These are phyloP conservation scores for Lasius platythorax DNA, from an alignment of 2,888 invertebrate species.

Conservation along the genomic window DNA sequence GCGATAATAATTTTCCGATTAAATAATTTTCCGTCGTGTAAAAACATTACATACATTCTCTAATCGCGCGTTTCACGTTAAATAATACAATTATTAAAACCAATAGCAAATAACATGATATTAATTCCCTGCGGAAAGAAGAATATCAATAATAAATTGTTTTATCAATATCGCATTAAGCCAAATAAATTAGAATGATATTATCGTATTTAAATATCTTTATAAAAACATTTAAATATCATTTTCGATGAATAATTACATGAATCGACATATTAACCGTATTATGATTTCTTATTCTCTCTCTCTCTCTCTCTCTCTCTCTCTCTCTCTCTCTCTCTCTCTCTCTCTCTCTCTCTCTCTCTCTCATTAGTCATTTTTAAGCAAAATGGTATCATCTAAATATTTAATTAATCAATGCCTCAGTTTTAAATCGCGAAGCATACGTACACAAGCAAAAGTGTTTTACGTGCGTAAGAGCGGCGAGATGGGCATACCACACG, in stretches of 20 bases:
- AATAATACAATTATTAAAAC: not conserved
- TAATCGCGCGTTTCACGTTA: not conserved
- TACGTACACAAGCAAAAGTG: not conserved
- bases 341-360: not conserved
- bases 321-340: not conserved
- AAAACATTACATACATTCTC: not conserved
- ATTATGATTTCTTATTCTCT: not conserved
- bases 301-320: not conserved
- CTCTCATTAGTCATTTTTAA: not conserved
- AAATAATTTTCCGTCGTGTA: not conserved
- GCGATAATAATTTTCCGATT: not conserved
- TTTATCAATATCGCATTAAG: not conserved
- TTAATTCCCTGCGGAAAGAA: not conserved
- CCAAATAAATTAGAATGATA: not conserved
- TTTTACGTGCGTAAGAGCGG: conserved; percentile 2
- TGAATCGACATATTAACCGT: not conserved
- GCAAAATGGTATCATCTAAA: not conserved
- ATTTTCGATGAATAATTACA: not conserved
- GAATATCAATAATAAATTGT: not conserved
- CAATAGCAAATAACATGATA: not conserved
- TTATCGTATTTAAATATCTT: not conserved
- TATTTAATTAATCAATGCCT: conserved; percentile 3
- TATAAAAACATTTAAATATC: conserved; percentile 9
- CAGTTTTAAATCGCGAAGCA: not conserved
- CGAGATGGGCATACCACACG: not conserved